Evolutionary conservation across 2,888 invertebrate genomes (phyloP).

Genomic region (Ophion ellenae): DNA sequence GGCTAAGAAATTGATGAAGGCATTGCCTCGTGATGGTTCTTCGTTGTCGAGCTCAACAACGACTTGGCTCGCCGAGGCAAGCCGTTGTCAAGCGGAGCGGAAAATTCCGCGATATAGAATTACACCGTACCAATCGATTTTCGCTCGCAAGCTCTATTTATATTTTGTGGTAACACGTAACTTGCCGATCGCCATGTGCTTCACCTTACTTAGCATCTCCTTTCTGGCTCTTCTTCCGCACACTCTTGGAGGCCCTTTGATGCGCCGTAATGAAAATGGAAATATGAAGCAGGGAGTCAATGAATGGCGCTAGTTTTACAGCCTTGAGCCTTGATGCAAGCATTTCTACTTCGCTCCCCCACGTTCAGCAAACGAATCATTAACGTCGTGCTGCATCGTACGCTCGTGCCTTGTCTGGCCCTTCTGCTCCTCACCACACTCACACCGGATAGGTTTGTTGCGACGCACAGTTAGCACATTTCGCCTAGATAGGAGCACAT

Average conservation of each 20-base stretch:
- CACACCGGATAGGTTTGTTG: background rate
- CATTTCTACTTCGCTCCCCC: slow-evolving; percentile 2
- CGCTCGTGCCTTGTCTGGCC: background rate
- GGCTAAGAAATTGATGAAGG: slow-evolving; percentile 26
- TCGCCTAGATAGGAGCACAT: background rate
- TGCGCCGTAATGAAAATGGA: background rate
- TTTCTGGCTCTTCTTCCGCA: background rate
- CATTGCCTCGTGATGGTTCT: background rate
- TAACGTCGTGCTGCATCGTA: slow-evolving; percentile 8
- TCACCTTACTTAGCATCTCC: background rate
- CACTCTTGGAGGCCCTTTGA: background rate
- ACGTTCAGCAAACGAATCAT: background rate
- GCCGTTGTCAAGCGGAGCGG: slow-evolving; percentile 65
- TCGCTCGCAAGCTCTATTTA: slow-evolving; percentile 51
- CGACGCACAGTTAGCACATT: slow-evolving; percentile 16
- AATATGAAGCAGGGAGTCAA: background rate
- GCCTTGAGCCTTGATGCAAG: slow-evolving; percentile 7
- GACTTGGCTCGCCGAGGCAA: slow-evolving; percentile 4
- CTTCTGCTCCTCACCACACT: background rate
- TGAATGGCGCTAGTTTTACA: slow-evolving; percentile 6
- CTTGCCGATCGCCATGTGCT: slow-evolving; percentile 46
- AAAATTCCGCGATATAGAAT: slow-evolving; percentile 74
- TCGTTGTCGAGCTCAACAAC: slow-evolving; percentile 13
- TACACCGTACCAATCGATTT: slow-evolving; percentile 75
- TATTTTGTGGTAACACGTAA: slow-evolving; percentile 53